These are phyloP conservation scores for Labeo catla DNA, from an alignment of 2,113 vertebrate genomes.

Conservation along the genomic window DNA sequence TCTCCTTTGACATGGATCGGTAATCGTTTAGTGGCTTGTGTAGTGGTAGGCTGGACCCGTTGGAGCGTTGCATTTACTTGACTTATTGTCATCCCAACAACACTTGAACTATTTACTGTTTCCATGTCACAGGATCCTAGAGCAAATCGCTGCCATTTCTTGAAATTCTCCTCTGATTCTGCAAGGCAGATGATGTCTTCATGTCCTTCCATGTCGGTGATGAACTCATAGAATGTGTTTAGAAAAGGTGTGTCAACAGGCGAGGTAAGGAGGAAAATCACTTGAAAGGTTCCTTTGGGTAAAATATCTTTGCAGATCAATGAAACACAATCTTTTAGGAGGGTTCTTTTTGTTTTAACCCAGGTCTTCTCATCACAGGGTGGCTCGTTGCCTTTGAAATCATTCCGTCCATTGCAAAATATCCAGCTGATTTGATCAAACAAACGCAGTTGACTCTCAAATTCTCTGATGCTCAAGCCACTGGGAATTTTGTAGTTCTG, in stretches of 20 bases:
- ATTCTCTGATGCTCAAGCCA: constrained; percentile 60
- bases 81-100: constrained; percentile 83
- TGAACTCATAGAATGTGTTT: constrained; percentile 82
- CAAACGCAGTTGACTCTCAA: constrained; percentile 68
- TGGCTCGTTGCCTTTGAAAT: constrained; percentile 74
- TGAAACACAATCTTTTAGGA: constrained; percentile 75
- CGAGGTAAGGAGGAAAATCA: constrained; percentile 80
- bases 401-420: constrained; percentile 83
- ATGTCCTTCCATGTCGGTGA: constrained; percentile 79
- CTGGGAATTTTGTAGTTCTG: constrained; percentile 71
- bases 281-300: constrained; percentile 74
- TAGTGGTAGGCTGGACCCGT: constrained; percentile 65
- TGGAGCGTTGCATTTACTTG: constrained; percentile 79
- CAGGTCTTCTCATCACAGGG: constrained; percentile 80
- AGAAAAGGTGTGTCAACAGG: constrained; percentile 77
- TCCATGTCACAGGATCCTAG: constrained; percentile 72
- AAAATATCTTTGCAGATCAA: constrained; percentile 80
- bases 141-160: constrained; percentile 75
- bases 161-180: constrained; percentile 73
- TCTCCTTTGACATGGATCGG: constrained; percentile 69
- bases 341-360: constrained; percentile 78
- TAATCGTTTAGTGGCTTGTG: constrained; percentile 64
- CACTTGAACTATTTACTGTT: constrained; percentile 68
- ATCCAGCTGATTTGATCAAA: constrained; percentile 86
- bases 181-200: constrained; percentile 81